Conservation (phyloP, 2,113 vertebrate species). For the Tetrao urogallus region DNA sequence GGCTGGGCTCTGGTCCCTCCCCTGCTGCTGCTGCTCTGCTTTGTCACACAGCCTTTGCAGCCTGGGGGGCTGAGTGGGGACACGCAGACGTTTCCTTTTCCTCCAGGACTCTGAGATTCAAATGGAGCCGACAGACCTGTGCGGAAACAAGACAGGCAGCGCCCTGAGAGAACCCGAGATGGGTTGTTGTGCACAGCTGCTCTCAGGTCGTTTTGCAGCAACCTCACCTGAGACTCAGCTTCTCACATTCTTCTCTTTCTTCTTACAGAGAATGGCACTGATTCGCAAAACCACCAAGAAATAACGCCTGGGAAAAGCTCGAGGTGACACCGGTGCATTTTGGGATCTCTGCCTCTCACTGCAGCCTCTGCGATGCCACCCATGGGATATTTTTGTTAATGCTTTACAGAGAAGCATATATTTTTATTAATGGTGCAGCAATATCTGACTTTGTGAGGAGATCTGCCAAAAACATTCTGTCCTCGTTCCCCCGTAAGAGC, state of each 20-base stretch:
- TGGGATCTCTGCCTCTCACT: constrained; percentile 65
- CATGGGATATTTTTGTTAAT: constrained; percentile 77
- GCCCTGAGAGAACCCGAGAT: not conserved
- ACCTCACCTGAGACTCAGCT: not conserved
- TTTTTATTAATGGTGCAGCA: constrained; percentile 81
- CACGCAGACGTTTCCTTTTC: not conserved
- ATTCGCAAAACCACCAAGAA: constrained; percentile 99
- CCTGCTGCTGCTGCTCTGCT: rapidly evolving
- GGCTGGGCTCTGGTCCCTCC: no score
- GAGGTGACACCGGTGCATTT: constrained; percentile 38
- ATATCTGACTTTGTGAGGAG: constrained; percentile 76
- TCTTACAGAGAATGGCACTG: constrained; percentile 95
- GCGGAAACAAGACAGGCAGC: not conserved
- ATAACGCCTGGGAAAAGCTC: constrained; percentile 74
- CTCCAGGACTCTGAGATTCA: not conserved
- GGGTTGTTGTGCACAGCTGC: rapidly evolving
- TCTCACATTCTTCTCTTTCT: constrained; percentile 14
- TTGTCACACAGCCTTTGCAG: not conserved
- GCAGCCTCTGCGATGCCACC: constrained; percentile 68
- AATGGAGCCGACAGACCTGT: not conserved
- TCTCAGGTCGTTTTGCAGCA: not conserved
- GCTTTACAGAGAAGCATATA: constrained; percentile 83
- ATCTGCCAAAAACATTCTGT: constrained; percentile 75
- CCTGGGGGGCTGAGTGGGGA: not conserved
- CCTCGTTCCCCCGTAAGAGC: constrained; percentile 22